phyloP scores from a whole-genome alignment of 2,888 invertebrate genomes.

The Lepas anatifera region DNA sequence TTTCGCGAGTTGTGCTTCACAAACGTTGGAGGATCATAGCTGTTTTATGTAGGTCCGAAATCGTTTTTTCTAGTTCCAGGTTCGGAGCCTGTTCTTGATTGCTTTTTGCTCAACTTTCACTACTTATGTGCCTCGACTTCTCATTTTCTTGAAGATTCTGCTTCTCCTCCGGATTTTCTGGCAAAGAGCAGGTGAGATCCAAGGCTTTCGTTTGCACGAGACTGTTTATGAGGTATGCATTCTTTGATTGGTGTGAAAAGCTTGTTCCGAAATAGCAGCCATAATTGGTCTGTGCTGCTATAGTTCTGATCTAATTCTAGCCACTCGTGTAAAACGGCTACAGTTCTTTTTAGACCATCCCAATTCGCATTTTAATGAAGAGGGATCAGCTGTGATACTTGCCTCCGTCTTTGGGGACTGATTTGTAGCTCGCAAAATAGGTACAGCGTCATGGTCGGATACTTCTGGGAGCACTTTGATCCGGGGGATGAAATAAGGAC shows the following conservation, averaged over 20 bases:
- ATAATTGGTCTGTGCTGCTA: background rate
- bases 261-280: background rate
- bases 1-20: background rate
- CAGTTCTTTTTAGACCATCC: background rate
- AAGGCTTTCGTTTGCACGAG: background rate
- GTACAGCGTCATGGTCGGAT: no score
- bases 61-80: background rate
- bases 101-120: background rate
- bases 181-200: background rate
- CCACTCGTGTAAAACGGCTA: background rate
- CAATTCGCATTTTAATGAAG: background rate
- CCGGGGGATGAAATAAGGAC: no score
- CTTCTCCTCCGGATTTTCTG: background rate
- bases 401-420: background rate
- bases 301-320: background rate
- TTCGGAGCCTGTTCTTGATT: background rate
- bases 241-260: background rate
- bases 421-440: background rate
- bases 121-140: background rate
- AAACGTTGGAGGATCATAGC: background rate
- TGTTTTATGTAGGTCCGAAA: background rate
- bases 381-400: background rate
- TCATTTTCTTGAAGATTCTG: background rate
- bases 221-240: background rate
- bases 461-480: no score